Conservation (phyloP, 2,113 vertebrate genomes). For the Lepisosteus oculatus region DNA sequence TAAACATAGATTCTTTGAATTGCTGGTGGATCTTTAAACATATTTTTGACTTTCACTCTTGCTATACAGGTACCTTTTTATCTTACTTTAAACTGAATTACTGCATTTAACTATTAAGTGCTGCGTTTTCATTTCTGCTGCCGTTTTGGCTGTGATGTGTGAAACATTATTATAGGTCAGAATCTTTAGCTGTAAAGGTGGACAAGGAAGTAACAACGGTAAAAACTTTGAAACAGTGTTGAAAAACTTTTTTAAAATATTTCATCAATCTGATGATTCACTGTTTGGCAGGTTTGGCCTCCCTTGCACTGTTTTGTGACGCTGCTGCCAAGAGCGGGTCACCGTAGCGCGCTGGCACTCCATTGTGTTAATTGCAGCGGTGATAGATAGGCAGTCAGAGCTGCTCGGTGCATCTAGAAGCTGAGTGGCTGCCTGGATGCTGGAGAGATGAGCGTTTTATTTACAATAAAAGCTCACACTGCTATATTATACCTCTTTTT, state of each 20-base stretch:
- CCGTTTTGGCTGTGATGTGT: no score
- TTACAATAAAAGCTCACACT: constrained; percentile 35
- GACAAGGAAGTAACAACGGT: constrained; percentile 31
- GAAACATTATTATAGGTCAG: constrained; percentile 16
- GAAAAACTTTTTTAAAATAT: constrained; percentile 39
- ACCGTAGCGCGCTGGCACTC: constrained; percentile 33
- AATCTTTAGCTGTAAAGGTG: constrained; percentile 25
- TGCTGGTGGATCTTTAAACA: no score
- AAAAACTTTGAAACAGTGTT: constrained; percentile 30
- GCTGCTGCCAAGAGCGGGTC: constrained; percentile 37
- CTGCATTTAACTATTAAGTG: no score
- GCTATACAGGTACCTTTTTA: no score
- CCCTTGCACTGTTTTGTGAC: constrained; percentile 32
- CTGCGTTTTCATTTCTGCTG: no score
- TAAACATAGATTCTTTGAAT: no score
- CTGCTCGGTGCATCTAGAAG: constrained; percentile 14
- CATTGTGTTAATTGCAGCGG: constrained; percentile 58
- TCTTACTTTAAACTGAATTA: no score
- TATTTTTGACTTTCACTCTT: no score
- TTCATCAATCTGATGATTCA: constrained; percentile 56
- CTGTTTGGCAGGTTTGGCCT: constrained; percentile 47
- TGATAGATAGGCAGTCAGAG: constrained; percentile 41
- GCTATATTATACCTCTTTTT: constrained; percentile 37
- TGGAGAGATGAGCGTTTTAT: constrained; percentile 29
- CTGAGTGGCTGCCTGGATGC: constrained; percentile 15